Percentiles rank a stretch among this genome's conserved stretches.
These are phyloP conservation scores for Caenorhabditis panamensis DNA, from an alignment of 2,888 invertebrate species.

Conservation along the genomic window DNA sequence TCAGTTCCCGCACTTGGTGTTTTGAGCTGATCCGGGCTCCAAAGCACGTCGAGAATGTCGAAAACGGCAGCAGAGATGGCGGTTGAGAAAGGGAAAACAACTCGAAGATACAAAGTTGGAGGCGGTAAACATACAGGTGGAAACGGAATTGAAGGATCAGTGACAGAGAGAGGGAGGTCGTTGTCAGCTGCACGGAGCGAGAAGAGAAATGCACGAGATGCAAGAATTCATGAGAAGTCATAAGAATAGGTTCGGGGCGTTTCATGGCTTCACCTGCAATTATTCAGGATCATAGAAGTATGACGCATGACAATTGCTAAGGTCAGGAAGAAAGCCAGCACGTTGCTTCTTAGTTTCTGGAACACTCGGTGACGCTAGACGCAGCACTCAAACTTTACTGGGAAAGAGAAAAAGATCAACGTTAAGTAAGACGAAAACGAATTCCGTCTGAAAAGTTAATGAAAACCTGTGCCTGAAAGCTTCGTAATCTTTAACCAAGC, in stretches of 20 bases:
- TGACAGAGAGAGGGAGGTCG: not conserved
- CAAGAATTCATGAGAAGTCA: too few species aligned
- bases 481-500: not conserved
- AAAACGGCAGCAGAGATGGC: not conserved
- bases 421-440: too few species aligned
- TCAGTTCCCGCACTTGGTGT: not conserved
- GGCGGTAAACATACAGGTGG: slow-evolving; percentile 18
- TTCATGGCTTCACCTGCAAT: not conserved
- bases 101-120: not conserved
- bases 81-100: not conserved
- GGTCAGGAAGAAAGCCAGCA: not conserved
- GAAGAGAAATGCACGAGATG: not conserved
- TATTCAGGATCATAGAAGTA: not conserved
- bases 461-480: too few species aligned
- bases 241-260: not conserved
- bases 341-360: too few species aligned
- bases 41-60: not conserved
- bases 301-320: not conserved
- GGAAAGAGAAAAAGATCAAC: not conserved
- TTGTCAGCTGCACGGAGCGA: not conserved
- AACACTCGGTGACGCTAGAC: not conserved
- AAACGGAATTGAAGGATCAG: slow-evolving; percentile 10
- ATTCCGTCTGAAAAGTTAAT: not conserved
- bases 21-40: not conserved
- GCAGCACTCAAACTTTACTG: not conserved